Base-by-base conservation (phyloP, 2,888 invertebrate genomes). In the Macrosiphum euphorbiae region DNA sequence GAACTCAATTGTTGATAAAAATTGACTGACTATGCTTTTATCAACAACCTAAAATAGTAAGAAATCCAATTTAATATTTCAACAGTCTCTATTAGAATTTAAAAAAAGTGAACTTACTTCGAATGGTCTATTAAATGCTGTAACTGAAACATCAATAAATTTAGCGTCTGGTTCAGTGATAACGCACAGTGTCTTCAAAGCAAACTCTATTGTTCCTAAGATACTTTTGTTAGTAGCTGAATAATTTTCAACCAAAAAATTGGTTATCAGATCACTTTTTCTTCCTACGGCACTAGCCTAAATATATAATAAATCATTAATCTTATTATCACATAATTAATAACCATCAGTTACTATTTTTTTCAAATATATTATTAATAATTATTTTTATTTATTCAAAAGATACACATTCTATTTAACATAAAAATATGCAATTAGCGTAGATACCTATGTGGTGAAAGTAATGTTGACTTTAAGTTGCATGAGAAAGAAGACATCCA, bases 231-330 rank as follows among this genome's bases (percentile, higher is more conserved):
- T 90, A 8, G 85, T 85, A 24, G 85, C 20, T 26, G 89, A n/a
- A 89, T 89, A 93, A n/a, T 89, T 89, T 35, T 88, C 16, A 26
- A 26, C 47, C 84, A 93, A 93, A 8, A 84, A 2, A 20, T 85
- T 90, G 35, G 93, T 90, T 11, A 89, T 28, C 26, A 47, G 20
- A 26, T 58, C 89, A 28, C 89, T 90, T n/a, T 93, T 55, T 89
- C 93, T 89, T 47, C 93, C 93, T 47, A 93, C 35, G 0, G 89
- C 93, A 35, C 85, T 50, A 44, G 93, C 93, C 93, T 93, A n/a
- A n/a, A 55, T 28, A 13, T 8, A 55, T 28, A 55, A 41, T 16
- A 91, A 3, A 58, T 26, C 86, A n/a, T 86, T 47, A 16, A 86
- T 58, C 7, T 8, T 13, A 55, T 20, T 20, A 55, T 55, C 55